Evolutionary conservation across 2,888 invertebrate species (phyloP).

Genomic region (Lasioglossum calceatum): DNA sequence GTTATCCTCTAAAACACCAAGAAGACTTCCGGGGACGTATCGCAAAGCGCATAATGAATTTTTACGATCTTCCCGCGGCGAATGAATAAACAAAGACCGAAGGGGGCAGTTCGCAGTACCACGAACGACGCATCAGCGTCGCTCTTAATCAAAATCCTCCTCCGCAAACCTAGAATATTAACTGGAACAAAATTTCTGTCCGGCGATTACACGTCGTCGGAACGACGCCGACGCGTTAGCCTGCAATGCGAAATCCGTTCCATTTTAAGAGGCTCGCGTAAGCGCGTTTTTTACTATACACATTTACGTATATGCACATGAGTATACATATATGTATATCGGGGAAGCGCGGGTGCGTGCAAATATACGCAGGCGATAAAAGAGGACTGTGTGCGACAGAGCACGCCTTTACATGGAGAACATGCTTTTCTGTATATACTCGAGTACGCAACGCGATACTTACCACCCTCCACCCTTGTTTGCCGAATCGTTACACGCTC

Average conservation of each 20-base stretch:
- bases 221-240: constrained; percentile 38
- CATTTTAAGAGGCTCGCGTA: constrained; percentile 58
- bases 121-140: not conserved
- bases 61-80: not conserved
- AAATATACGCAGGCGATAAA: constrained; percentile 16
- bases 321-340: not conserved
- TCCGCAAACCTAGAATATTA: not conserved
- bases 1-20: not conserved
- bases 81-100: not conserved
- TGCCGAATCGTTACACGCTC: constrained; percentile 62
- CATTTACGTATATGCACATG: not conserved
- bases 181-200: not conserved
- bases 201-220: not conserved
- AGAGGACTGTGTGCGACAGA: not conserved
- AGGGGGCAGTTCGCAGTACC: not conserved
- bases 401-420: not conserved
- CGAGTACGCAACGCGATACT: constrained; percentile 56
- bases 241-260: constrained; percentile 71
- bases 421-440: not conserved
- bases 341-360: constrained; percentile 34
- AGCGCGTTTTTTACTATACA: constrained; percentile 44
- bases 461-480: constrained; percentile 59
- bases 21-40: not conserved
- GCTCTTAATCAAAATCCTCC: not conserved
- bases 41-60: not conserved